These are phyloP conservation scores for Sebastes kiyomatsui DNA, from an alignment of 2,797 vertebrate species.

Conservation along the genomic window DNA sequence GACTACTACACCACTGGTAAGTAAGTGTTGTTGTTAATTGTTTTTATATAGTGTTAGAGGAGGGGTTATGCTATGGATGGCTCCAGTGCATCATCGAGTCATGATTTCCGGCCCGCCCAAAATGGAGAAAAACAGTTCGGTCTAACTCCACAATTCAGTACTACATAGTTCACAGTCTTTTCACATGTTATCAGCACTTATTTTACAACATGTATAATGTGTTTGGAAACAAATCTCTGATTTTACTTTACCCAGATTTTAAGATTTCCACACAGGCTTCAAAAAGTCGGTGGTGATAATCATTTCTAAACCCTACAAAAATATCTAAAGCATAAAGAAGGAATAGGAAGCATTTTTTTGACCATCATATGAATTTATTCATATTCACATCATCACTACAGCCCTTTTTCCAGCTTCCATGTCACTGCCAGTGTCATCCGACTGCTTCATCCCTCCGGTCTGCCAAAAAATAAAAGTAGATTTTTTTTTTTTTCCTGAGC, in stretches of 20 bases:
- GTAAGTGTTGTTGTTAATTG: too few relatives aligned
- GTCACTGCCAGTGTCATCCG: constrained; percentile 28
- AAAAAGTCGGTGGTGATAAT: neutral
- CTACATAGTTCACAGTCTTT: too few relatives aligned
- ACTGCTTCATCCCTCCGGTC: constrained; percentile 21
- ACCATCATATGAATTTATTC: neutral
- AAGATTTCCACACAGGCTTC: neutral
- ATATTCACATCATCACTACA: constrained; percentile 21
- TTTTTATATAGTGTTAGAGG: too few relatives aligned
- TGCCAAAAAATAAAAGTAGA: constrained; percentile 41
- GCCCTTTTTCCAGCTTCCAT: constrained; percentile 29
- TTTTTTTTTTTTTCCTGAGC: neutral
- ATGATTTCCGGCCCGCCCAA: too few relatives aligned
- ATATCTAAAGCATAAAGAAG: neutral
- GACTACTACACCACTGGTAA: too few relatives aligned
- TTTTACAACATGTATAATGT: too few relatives aligned
- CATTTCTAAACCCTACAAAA: neutral
- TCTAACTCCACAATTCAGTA: too few relatives aligned
- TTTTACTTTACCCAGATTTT: too few relatives aligned
- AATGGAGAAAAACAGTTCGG: too few relatives aligned
- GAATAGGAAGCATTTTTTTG: neutral
- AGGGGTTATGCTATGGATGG: too few relatives aligned
- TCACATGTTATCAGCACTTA: too few relatives aligned
- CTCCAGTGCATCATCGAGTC: too few relatives aligned
- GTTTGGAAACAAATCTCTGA: accelerated